These are phyloP conservation scores for Drosophila burlai DNA, from an alignment of 1,140 invertebrate genomes.

Conservation along the genomic window DNA sequence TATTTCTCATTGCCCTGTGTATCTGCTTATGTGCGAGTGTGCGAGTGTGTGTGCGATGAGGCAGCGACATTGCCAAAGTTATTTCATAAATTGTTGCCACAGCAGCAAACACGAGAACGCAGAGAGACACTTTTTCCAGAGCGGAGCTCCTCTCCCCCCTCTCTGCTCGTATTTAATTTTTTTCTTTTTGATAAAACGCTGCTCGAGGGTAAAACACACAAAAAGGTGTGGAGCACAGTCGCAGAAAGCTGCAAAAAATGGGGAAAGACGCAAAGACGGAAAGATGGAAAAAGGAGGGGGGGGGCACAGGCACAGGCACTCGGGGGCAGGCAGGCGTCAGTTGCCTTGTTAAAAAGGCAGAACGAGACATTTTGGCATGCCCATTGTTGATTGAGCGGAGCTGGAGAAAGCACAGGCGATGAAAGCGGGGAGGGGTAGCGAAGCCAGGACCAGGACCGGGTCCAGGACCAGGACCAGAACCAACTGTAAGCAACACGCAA, in stretches of 20 bases:
- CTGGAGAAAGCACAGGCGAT: constrained; percentile 2
- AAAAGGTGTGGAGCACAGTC: constrained; percentile 20
- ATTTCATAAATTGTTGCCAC: constrained; percentile 83
- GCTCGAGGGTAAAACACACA: constrained; percentile 42
- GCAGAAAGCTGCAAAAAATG: not conserved
- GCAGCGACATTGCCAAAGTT: constrained; percentile 67
- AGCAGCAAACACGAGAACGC: constrained; percentile 65
- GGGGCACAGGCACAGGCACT: too few species aligned
- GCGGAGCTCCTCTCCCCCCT: not conserved
- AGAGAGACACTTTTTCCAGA: constrained; percentile 33
- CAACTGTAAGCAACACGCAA: constrained; percentile 76
- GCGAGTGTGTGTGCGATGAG: constrained; percentile 17
- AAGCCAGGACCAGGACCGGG: not conserved
- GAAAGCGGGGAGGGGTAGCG: not conserved
- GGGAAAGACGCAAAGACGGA: not conserved
- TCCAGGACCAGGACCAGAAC: constrained; percentile 2
- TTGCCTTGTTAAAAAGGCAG: constrained; percentile 72
- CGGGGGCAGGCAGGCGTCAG: constrained; percentile 32
- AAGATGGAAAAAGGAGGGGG: not conserved
- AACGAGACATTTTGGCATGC: constrained; percentile 79
- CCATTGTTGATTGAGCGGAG: constrained; percentile 52
- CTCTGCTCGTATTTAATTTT: constrained; percentile 8
- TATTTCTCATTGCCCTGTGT: constrained; percentile 61
- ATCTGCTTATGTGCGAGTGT: constrained; percentile 18
- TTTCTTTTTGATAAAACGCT: constrained; percentile 39